Evolutionary conservation across 64 coral and sea anemone genomes (phyloP), one percentile per base, ranked within the genome.

Genomic region (Stichodactyla mertensii): DNA sequence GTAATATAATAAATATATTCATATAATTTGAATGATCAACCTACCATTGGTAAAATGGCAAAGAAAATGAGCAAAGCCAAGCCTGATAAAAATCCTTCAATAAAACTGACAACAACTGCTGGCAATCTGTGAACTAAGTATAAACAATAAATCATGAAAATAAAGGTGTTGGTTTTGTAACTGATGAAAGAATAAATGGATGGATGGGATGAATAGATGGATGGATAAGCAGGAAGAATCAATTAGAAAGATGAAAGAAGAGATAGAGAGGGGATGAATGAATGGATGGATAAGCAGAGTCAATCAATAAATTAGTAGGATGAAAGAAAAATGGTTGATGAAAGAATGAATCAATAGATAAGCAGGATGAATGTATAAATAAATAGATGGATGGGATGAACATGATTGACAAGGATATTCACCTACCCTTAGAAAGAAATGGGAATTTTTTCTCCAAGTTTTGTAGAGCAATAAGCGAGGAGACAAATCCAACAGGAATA

Each of bases 11-110:
- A 13, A 62, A 14, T 66, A 66, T 66, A 22, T 66, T 22, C 7
- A n/a, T 6, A n/a, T 6, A n/a, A 22, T n/a, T 7, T 27, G 51
- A 70, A 31, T 31, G 0, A 45, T 13, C 77, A 20, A 89, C 96
- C 87, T 85, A 99, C 97, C 97, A 91, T 89, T 14, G 97, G 97
- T 64, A 99, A 86, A 91, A 99, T 95, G 0, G 91, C 90, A 88
- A 95, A 99, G 83, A 99, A 99, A 82, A 99, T 92, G 61, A 87
- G 52, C 90, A 87, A 80, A 0, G 86, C 93, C 53, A 99, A 80
- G 55, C 88, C 88, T 18, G 93, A 88, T n/a, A 99, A 86, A 61
- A 99, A 94, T 20, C 97, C 97, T 88, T 95, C 93, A 80, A 99
- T 92, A n/a, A 94, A 89, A 20, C 90, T 90, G 51, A 61, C 92